phyloP scores from a whole-genome alignment of 2,797 vertebrate genomes.

The Tragelaphus eurycerus region DNA sequence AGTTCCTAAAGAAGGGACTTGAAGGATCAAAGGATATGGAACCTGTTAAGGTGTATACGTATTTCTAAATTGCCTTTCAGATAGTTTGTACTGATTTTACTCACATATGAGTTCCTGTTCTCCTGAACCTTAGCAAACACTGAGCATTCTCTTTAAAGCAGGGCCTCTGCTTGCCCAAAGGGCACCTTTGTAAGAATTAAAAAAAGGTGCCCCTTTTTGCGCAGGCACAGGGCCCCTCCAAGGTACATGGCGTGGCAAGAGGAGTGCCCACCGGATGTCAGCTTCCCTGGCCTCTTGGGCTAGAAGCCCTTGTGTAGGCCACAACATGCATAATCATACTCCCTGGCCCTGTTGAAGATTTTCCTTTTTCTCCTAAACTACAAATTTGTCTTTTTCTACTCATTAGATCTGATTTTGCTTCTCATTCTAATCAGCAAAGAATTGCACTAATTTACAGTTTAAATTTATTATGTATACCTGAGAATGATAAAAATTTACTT shows the following conservation, averaged over 20 bases:
- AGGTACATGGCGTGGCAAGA: too few species aligned
- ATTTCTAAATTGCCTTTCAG: neutral
- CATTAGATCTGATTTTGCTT: neutral
- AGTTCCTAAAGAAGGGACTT: neutral
- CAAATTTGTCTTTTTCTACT: neutral
- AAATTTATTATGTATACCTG: neutral
- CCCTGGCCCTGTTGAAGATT: neutral
- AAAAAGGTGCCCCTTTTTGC: neutral
- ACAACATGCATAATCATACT: neutral
- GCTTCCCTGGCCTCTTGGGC: neutral
- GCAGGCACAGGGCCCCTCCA: neutral
- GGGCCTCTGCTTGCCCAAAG: neutral
- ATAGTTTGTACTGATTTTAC: neutral
- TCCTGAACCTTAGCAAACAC: neutral
- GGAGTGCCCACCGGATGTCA: neutral
- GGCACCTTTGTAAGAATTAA: neutral
- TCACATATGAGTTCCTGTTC: neutral
- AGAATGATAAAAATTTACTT: neutral
- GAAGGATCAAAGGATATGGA: neutral
- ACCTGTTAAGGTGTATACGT: neutral
- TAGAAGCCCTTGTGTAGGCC: too few species aligned
- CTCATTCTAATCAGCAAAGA: neutral
- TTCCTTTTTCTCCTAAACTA: neutral
- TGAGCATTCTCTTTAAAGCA: neutral
- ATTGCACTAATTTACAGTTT: neutral